Evolutionary conservation across 2,888 invertebrate genomes (phyloP), one percentile per base, ranked within the genome.

Genomic region (Drosophila melanosoma): DNA sequence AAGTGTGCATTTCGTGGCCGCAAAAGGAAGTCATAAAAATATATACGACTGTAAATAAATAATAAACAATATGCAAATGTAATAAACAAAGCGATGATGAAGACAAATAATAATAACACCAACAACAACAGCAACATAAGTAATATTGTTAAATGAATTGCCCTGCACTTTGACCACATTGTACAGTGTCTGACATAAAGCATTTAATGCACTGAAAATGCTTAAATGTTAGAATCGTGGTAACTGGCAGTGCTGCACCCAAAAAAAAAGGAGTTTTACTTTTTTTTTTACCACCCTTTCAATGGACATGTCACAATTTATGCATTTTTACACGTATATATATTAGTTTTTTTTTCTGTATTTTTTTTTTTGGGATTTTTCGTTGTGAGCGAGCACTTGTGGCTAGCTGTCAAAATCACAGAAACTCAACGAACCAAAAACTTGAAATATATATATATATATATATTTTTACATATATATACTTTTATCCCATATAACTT

Each of bases 1-100:
- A 69, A 77, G 76, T 79, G 71, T 68, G 49, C 51, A 40, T 49
- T 64, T 42, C 38, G 62, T 54, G 35, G 69, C 65, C 59, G 54
- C 76, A 59, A 67, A 62, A 61, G 71, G 76, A 89, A 88, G 87
- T 89, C 89, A 75, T 89, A 89, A 77, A 84, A 89, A 71, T 81
- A 81, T 69, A 76, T 76, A 63, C 67, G 70, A 81, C 76, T 84
- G 87, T 82, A 87, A 84, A 85, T 90, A 87, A 90, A 87, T 90
- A 87, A 88, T 88, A 87, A 89, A 89, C 83, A 86, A 83, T 86
- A 87, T 87, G 86, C 83, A 87, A 87, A 87, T 90, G 86, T 88
- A 88, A 87, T 90, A 87, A 87, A 90, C 86, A 87, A 88, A 74
- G 66, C 69, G 70, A 79, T 62, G 79, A 83, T 60, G 79, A 79